Evolutionary conservation across 2,888 invertebrate species (phyloP).

Genomic region (Eilema caniola): DNA sequence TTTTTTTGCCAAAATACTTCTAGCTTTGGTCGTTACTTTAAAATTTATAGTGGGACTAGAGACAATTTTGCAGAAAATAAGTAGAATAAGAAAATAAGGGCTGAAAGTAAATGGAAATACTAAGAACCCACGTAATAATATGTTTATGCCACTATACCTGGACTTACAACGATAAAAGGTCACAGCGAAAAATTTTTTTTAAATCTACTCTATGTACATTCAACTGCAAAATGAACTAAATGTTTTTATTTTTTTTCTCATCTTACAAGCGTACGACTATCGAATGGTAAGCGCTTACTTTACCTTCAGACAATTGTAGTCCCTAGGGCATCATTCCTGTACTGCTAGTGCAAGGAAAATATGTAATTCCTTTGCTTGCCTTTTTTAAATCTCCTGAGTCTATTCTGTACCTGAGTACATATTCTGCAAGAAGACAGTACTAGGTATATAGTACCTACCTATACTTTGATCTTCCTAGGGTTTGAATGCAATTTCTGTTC

Average conservation of each 20-base stretch:
- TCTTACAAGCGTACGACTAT: no score
- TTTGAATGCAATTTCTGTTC: no score
- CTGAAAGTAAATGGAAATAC: neutral
- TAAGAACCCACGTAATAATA: no score
- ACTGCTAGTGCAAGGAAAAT: neutral
- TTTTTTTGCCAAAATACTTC: slow-evolving; percentile 32
- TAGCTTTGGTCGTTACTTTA: slow-evolving; percentile 12
- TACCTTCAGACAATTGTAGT: neutral
- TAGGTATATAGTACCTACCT: no score
- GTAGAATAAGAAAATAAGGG: neutral
- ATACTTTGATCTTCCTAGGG: no score
- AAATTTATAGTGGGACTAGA: neutral
- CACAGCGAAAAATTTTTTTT: no score
- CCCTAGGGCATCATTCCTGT: neutral
- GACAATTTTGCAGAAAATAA: neutral
- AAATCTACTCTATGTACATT: no score
- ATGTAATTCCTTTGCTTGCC: neutral
- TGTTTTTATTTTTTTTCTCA: no score
- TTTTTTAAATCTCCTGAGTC: neutral
- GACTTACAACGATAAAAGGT: no score
- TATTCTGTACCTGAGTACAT: neutral
- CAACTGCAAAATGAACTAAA: no score
- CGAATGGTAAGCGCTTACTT: neutral
- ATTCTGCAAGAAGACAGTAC: neutral
- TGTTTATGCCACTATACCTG: no score